Conservation (phyloP, 2,113 vertebrate species). For the Acrocephalus kingi region DNA sequence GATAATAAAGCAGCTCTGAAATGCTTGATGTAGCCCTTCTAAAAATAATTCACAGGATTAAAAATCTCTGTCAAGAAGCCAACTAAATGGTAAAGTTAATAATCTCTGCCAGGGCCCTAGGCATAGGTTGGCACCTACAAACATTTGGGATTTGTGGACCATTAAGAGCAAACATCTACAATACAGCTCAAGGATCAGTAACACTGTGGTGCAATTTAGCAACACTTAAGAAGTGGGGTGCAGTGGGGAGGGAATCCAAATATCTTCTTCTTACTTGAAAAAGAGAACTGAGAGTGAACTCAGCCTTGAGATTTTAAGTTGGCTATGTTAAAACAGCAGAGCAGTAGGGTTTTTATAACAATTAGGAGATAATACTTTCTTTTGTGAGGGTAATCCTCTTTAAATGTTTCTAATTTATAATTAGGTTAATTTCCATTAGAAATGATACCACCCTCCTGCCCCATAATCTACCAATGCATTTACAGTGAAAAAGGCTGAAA, state of each 20-base stretch:
- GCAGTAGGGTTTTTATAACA: not conserved
- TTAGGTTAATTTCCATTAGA: not conserved
- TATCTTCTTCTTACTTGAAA: not conserved
- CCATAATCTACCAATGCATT: not conserved
- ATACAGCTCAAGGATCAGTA: not conserved
- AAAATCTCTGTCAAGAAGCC: not conserved
- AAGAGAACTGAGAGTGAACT: not conserved
- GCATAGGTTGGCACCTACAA: not conserved
- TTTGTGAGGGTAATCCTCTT: not conserved
- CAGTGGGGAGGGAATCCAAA: not conserved
- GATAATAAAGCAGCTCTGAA: not conserved
- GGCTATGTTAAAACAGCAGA: not conserved
- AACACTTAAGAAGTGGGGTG: not conserved
- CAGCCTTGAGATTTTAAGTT: not conserved
- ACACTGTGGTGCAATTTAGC: not conserved
- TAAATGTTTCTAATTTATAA: not conserved
- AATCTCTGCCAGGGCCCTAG: not conserved
- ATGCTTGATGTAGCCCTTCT: not conserved
- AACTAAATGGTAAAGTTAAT: not conserved
- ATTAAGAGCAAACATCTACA: not conserved
- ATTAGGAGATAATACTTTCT: not conserved
- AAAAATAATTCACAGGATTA: constrained; percentile 22
- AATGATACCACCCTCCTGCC: not conserved
- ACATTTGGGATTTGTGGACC: not conserved
- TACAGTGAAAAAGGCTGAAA: not conserved